These are phyloP conservation scores for Harmothoe impar DNA, from an alignment of 2,888 invertebrate genomes.

Conservation along the genomic window DNA sequence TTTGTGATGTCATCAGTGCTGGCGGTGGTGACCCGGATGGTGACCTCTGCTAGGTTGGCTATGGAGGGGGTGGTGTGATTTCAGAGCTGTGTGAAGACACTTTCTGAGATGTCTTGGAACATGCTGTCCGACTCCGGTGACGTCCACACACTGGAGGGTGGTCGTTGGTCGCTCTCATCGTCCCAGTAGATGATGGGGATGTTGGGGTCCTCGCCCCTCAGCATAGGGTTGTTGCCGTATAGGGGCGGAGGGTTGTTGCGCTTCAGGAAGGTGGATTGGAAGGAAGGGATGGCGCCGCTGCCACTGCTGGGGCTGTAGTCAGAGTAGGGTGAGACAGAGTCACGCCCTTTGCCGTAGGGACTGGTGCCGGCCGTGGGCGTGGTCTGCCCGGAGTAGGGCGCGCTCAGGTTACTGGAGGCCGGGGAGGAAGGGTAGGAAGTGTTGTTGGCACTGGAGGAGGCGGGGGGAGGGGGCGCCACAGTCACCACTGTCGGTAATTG, in stretches of 20 bases:
- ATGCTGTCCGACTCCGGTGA: conserved; percentile 52
- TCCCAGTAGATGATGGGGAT: conserved; percentile 66
- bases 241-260: conserved; percentile 57
- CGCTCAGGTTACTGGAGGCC: conserved; percentile 60
- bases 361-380: conserved; percentile 58
- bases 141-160: conserved; percentile 33
- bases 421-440: conserved; percentile 51
- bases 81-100: conserved; percentile 63
- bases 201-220: conserved; percentile 54
- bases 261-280: conserved; percentile 64
- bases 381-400: conserved; percentile 51
- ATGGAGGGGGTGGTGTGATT: conserved; percentile 15
- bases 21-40: neutral
- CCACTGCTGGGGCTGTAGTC: conserved; percentile 54
- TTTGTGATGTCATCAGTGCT: neutral
- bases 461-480: conserved; percentile 17
- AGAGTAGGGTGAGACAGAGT: conserved; percentile 53
- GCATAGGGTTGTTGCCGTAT: conserved; percentile 50
- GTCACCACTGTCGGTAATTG: conserved; percentile 38
- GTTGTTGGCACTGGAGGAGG: conserved; percentile 39
- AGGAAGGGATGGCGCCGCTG: conserved; percentile 61
- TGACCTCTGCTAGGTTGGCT: neutral
- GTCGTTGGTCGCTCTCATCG: conserved; percentile 61
- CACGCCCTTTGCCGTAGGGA: conserved; percentile 56
- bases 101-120: conserved; percentile 64